Base-by-base conservation (phyloP, 2,888 invertebrate genomes). In the Sturmia bella region DNA sequence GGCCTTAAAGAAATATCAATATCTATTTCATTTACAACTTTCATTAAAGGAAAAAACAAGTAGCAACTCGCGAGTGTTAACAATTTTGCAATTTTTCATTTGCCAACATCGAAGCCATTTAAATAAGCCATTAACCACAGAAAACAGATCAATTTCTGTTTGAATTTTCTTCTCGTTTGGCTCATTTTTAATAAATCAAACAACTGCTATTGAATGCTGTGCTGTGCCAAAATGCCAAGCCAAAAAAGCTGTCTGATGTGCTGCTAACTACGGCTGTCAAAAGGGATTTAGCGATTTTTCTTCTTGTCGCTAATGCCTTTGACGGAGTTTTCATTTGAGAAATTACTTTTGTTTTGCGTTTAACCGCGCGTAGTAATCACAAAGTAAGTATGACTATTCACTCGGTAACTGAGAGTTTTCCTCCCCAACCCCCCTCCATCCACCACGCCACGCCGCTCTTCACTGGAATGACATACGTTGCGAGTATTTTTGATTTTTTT, bases 91-190 rank as follows among this genome's bases (percentile, higher is more conserved):
- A 89, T 89, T 89, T 89, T 86, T 89, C 90, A 88, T 88, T 89
- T 85, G 84, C 64, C 56, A 83, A 84, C 84, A 63, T 63, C 64
- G 74, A 69, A 85, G 85, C 85, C 74, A 87, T 89, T 89, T 89
- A 88, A 89, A 88, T 89, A 89, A 88, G 87, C 88, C 89, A 89
- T 88, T 89, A 89, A 89, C 87, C 88, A 86, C 88, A 89, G 89
- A 45, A 48, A 74, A 82, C 64, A 78, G 82, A 78, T 82, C 82
- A 82, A 82, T 82, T 78, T 78, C 78, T 74, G 43, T 70, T 64
- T 17, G 19, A 45, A 1, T 27, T 43, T 68, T 50, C 75, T 72
- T 68, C 45, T 45, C 39, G 63, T 84, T 86, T 80, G 73, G 73
- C 73, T 80, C 73, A 45, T 37, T 87, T 87, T 89, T 89, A 87